Base-by-base conservation (phyloP, 2,888 invertebrate species). In the Euzetes globulus region DNA sequence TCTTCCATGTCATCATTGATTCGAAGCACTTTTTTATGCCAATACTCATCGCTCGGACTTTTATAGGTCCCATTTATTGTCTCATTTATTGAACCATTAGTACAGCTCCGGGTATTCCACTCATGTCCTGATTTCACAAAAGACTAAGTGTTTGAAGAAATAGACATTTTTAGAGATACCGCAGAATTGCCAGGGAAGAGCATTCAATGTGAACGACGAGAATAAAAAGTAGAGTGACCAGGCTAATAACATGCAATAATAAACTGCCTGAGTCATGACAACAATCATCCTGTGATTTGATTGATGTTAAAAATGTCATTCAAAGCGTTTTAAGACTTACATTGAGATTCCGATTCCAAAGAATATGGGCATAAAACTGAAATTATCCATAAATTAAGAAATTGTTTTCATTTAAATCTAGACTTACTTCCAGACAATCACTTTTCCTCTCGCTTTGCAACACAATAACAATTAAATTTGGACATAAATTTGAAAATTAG, bases 261-360 rank as follows among this genome's bases (percentile, higher is more conserved):
- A 74, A 22, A 60, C 29, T 11, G 58, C 2, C 13, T 27, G 29
- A 27, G 22, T 29, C 1, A 15, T 11, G 11, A 60, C 58, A 7
- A 65, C 33, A 33, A 33, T 33, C 33, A 33, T 33, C 33, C 33
- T 33, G n/a, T n/a, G n/a, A n/a, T n/a, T n/a, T n/a, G n/a, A n/a
- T n/a, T n/a, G n/a, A n/a, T n/a, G n/a, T n/a, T n/a, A n/a, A n/a
- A 33, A 33, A 33, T 33, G 33, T 33, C 4, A 33, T 9, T 33
- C 33, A 33, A 33, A 33, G 9, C 33, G 33, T 6, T 4, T 33
- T 33, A 9, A 33, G 6, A 65, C n/a, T 11, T 33, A 37, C 74
- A 74, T 71, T 2, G 74, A 68, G n/a, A 33, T 70, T 17, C 74
- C 74, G n/a, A 74, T 74, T 37, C 74, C 74, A 37, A 71, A 41